A percentile compares a stretch with the other conserved stretches of the same genome.
Evolutionary conservation across 1,140 invertebrate genomes (phyloP).

Genomic region (Pygmarrhopalites habei): DNA sequence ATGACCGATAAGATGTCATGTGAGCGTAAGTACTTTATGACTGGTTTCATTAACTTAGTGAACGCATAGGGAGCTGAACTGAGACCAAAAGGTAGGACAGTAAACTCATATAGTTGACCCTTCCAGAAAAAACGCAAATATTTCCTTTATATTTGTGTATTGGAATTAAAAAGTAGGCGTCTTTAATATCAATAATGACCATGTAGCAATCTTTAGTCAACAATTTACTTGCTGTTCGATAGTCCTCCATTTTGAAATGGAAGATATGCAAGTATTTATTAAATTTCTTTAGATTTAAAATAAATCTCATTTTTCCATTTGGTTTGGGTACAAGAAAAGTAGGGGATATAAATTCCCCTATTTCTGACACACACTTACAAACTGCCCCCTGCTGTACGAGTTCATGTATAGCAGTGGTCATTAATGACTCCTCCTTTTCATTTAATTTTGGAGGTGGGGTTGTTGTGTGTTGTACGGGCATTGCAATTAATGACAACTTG

Average conservation of each 20-base stretch:
- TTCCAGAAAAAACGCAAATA: constrained; percentile 22
- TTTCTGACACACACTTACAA: not conserved
- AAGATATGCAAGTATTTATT: constrained; percentile 4
- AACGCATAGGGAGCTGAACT: constrained; percentile 13
- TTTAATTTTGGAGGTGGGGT: not conserved
- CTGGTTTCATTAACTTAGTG: constrained; percentile 23
- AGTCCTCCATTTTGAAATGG: constrained; percentile 32
- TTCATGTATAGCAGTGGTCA: not conserved
- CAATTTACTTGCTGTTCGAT: constrained; percentile 3
- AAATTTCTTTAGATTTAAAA: constrained; percentile 16
- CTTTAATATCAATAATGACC: constrained; percentile 20
- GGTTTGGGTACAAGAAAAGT: constrained; percentile 21
- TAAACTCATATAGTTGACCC: constrained; percentile 9
- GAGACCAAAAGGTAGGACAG: constrained; percentile 24
- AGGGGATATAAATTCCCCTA: constrained; percentile 14
- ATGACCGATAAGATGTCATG: constrained; percentile 1
- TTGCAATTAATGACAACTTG: not conserved
- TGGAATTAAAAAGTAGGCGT: constrained; percentile 24
- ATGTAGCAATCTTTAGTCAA: constrained; percentile 15
- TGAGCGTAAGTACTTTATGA: constrained; percentile 1
- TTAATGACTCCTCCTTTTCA: not conserved
- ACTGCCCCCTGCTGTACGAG: not conserved
- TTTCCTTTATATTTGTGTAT: constrained; percentile 7
- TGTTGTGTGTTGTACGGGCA: not conserved
- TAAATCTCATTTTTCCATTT: constrained; percentile 11